phyloP scores from a whole-genome alignment of 2,888 invertebrate genomes.

The Lottia scabra region DNA sequence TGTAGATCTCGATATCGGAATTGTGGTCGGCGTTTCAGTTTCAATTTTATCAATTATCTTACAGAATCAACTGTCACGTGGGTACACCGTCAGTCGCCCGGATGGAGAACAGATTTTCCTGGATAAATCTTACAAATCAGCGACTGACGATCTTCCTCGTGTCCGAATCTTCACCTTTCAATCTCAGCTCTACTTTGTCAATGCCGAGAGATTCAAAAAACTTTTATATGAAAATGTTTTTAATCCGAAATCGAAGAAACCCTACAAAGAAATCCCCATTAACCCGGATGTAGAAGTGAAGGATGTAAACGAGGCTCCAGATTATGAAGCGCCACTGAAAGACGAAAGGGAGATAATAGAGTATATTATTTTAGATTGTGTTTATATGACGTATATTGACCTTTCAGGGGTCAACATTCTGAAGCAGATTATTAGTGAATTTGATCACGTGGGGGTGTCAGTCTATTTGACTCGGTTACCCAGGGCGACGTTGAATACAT shows the following conservation, averaged over 20 bases:
- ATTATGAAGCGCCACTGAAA: conserved; percentile 3
- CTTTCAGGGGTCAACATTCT: conserved; percentile 53
- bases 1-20: conserved; percentile 53
- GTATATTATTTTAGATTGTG: conserved; percentile 56
- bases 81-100: conserved; percentile 28
- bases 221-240: conserved; percentile 21
- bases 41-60: conserved; percentile 45
- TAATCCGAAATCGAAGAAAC: neutral
- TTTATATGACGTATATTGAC: conserved; percentile 58
- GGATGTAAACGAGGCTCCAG: neutral
- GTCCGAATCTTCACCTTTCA: conserved; percentile 32
- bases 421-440: conserved; percentile 41
- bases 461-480: conserved; percentile 49
- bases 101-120: conserved; percentile 29
- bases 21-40: conserved; percentile 48
- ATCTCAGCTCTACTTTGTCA: conserved; percentile 16
- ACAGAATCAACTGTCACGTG: conserved; percentile 37
- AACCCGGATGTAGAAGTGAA: neutral
- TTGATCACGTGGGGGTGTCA: conserved; percentile 35
- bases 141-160: conserved; percentile 17
- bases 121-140: neutral
- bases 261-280: neutral
- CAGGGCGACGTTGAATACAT: conserved; percentile 32
- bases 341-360: conserved; percentile 14
- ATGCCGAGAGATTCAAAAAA: conserved; percentile 27